Conservation (phyloP, 2,113 vertebrate genomes). For the Passer montanus region DNA sequence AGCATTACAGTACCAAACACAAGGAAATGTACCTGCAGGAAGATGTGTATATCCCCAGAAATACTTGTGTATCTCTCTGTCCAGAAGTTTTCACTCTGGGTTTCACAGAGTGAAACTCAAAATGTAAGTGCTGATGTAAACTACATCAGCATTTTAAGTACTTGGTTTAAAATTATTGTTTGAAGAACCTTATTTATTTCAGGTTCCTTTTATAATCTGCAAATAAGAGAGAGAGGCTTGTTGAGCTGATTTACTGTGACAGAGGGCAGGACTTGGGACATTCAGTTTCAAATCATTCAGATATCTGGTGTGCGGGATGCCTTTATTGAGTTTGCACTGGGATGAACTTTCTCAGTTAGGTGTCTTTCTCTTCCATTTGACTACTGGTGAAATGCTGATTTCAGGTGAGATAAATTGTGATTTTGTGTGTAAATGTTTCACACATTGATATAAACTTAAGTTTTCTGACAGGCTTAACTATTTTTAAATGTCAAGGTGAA, state of each 20-base stretch:
- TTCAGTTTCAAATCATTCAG: not conserved
- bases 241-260: not conserved
- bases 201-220: not conserved
- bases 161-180: not conserved
- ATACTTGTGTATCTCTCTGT: not conserved
- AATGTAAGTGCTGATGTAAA: not conserved
- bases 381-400: not conserved
- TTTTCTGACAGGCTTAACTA: not conserved
- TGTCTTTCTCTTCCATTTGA: not conserved
- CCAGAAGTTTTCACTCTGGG: not conserved
- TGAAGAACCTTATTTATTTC: not conserved
- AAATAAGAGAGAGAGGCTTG: not conserved
- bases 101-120: not conserved
- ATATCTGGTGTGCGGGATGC: not conserved
- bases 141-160: not conserved
- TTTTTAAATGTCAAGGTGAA: not conserved
- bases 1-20: not conserved
- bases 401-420: not conserved
- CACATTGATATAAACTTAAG: not conserved
- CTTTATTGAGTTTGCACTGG: not conserved
- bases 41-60: not conserved
- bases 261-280: not conserved
- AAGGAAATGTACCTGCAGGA: not conserved
- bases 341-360: not conserved
- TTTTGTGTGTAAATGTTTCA: not conserved